Base-by-base conservation (phyloP, 2,888 invertebrate species). In the Carabus problematicus region DNA sequence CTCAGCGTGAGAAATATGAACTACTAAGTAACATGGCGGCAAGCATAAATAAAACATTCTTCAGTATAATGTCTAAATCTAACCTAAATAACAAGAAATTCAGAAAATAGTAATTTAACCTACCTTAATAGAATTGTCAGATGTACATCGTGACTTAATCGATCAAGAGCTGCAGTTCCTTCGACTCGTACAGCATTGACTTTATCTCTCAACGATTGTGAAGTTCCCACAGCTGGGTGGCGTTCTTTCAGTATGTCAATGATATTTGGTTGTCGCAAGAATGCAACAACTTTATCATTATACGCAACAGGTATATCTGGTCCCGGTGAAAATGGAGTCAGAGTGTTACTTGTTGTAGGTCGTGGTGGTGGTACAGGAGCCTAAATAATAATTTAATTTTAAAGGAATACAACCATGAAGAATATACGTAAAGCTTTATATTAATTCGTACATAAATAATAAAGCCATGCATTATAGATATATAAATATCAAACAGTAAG, bases 201-300 rank as follows among this genome's bases (percentile, higher is more conserved):
- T 82, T 95, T 96, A 77, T 96, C 96, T 40, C 93, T 86, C 60
- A 97, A 83, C 2, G 90, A 87, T 70, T 89, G 86, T 74, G 90
- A 90, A 67, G 89, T 88, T 1, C 86, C 86, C 8, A 92, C 87
- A 0, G 89, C 87, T 8, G 92, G 87, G 80, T 94, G 92, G 9
- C 94, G 85, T 79, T 94, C 95, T 64, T 91, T 90, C 72, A 97
- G 84, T 73, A 97, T 94, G 76, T 96, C 96, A 83, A 95, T 89
- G 77, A 97, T 95, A 81, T 96, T 96, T 8, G 96, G 92, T 79
- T 97, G 97, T 0, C 97, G 88, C 41, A 97, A 86, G 84, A 97
- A 97, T n/a, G 95, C 94, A 64, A 97, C 95, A 74, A 97, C 97
- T 86, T 94, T 94, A 78, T 97, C 97, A 79, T 97, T 97, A 82